A percentile compares a stretch with the other conserved stretches of the same genome.
Conservation (phyloP, 2,797 vertebrate species). For the Oreortyx pictus region DNA sequence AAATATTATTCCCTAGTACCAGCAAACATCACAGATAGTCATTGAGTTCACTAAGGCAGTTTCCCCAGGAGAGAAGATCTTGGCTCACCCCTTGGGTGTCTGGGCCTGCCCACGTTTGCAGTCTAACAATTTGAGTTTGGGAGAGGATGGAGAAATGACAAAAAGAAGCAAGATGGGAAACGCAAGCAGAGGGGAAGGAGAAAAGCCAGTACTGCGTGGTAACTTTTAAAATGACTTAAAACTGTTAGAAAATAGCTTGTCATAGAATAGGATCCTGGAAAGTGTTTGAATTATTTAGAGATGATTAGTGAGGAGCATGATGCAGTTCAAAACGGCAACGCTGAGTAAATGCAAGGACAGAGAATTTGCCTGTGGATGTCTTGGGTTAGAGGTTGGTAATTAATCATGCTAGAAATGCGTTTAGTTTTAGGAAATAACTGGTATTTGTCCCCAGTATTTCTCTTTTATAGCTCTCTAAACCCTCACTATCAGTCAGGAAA, state of each 20-base stretch:
- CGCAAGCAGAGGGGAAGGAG: neutral
- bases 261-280: constrained; percentile 21
- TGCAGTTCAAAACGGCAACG: constrained; percentile 26
- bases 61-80: constrained; percentile 53
- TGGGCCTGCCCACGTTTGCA: constrained; percentile 34
- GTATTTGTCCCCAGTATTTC: constrained; percentile 54
- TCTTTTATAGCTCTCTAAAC: constrained; percentile 67
- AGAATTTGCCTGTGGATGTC: constrained; percentile 15
- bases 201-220: neutral
- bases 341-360: neutral
- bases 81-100: constrained; percentile 23
- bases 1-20: constrained; percentile 76
- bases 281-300: constrained; percentile 60
- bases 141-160: constrained; percentile 16
- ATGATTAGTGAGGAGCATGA: constrained; percentile 47
- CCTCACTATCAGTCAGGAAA: constrained; percentile 58
- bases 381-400: constrained; percentile 7
- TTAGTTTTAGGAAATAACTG: constrained; percentile 54
- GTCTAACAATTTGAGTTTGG: constrained; percentile 17
- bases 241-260: constrained; percentile 6
- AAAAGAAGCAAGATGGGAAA: neutral
- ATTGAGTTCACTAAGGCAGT: constrained; percentile 27
- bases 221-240: constrained; percentile 21
- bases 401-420: constrained; percentile 51
- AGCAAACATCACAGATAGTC: constrained; percentile 75